Conservation (phyloP, 1,140 invertebrate genomes). For the Diorhabda sublineata region DNA sequence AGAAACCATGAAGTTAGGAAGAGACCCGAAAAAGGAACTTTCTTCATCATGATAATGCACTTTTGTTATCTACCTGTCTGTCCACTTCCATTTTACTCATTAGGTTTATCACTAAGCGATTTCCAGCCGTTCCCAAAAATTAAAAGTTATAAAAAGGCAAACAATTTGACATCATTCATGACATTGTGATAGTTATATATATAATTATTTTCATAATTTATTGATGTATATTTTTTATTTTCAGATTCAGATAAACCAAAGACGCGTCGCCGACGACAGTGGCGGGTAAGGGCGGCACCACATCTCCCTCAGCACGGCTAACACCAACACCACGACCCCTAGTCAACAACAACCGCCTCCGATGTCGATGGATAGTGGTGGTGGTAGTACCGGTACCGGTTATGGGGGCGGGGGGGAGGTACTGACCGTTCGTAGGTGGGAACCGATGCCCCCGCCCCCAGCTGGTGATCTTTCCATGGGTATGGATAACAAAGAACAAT, state of each 20-base stretch:
- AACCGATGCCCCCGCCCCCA: slow-evolving; percentile 47
- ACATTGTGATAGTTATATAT: no score
- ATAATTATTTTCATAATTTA: no score
- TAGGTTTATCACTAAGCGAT: no score
- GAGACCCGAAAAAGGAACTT: no score
- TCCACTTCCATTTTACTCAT: no score
- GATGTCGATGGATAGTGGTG: slow-evolving; percentile 53
- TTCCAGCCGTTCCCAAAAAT: no score
- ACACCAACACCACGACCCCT: slow-evolving; percentile 25
- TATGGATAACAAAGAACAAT: slow-evolving; percentile 49
- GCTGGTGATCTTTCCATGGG: slow-evolving; percentile 41
- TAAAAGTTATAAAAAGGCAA: no score
- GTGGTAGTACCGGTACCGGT: slow-evolving; percentile 37
- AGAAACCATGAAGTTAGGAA: no score
- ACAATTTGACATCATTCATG: no score
- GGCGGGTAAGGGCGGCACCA: slow-evolving; percentile 37
- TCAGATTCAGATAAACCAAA: slow-evolving; percentile 39
- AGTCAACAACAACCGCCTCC: slow-evolving; percentile 47
- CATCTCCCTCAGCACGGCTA: slow-evolving; percentile 39
- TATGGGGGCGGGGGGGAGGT: slow-evolving; percentile 58
- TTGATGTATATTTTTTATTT: slow-evolving; percentile 20
- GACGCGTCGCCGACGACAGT: slow-evolving; percentile 29
- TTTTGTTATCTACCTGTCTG: no score
- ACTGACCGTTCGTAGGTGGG: slow-evolving; percentile 57
- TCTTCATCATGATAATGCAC: no score